These are phyloP conservation scores for Aelia acuminata DNA, from an alignment of 2,888 invertebrate species.

Conservation along the genomic window DNA sequence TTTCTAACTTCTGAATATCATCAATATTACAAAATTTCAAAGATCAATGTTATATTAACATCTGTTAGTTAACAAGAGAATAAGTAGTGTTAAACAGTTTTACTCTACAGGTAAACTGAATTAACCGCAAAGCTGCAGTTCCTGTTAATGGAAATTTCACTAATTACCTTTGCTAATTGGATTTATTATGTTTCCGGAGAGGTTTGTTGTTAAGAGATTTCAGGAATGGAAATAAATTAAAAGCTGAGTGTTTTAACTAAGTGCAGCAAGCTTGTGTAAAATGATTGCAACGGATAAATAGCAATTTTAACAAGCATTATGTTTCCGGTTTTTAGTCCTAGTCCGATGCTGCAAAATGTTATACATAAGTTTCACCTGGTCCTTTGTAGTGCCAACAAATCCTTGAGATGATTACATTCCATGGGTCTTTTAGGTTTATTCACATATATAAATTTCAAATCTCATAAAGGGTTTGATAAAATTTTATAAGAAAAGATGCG, in stretches of 20 bases:
- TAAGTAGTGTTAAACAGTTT: neutral
- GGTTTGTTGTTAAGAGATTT: conserved; percentile 12
- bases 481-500: too few relatives aligned
- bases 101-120: neutral
- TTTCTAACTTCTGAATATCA: too few relatives aligned
- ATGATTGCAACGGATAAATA: neutral
- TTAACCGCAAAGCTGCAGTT: conserved; percentile 2
- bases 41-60: neutral
- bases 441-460: too few relatives aligned
- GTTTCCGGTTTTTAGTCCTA: neutral
- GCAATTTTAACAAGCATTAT: neutral
- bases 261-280: neutral
- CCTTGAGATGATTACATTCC: too few relatives aligned
- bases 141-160: conserved; percentile 7
- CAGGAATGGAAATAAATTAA: neutral
- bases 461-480: too few relatives aligned
- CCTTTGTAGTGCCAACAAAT: too few relatives aligned
- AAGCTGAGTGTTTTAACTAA: neutral
- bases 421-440: too few relatives aligned
- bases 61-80: neutral
- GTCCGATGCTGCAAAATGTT: too few relatives aligned
- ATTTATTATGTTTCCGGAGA: neutral
- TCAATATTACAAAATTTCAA: too few relatives aligned
- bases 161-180: conserved; percentile 15
- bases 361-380: too few relatives aligned